Base-by-base conservation (phyloP, 2,113 vertebrate genomes). In the Triplophysa tibetana region DNA sequence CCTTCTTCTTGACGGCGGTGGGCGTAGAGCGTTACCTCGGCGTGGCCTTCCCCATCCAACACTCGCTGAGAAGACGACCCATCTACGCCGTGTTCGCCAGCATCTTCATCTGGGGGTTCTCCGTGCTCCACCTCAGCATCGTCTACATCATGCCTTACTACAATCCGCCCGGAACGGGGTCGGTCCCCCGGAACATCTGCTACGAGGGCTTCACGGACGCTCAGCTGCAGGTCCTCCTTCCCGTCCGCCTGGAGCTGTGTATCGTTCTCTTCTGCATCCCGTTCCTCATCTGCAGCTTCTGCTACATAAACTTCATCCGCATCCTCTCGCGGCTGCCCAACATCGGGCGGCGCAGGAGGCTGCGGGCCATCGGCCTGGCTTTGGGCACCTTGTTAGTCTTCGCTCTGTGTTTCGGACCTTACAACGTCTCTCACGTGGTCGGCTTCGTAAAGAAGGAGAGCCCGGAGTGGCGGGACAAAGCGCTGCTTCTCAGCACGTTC, bases 21-120 rank as follows among this genome's bases (percentile, higher is more conserved):
- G 96, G 96, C n/a, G 87, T 97, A 0, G 95, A 97, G 81, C 93
- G 96, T 29, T 97, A 96, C 73, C 89, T 96, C 8, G 94, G 95
- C 0, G 96, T 96, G 54, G 95, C 94, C 0, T 96, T 91, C 77
- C 95, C 96, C 0, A 94, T 96, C 86, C 89, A 86, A 61, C 94
- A 95, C 88, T 90, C 91, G n/a, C 78, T 94, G 19, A 88, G 88
- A 70, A 90, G 93, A 0, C 80, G 90, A 45, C 94, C 93, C 0
- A 0, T 84, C 0, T 93, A 94, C 0, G 93, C 93, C 0, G 79
- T 92, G 0, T 79, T 90, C 0, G 93, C 92, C 9, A 93, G 93
- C 62, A 9, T 94, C 52, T 85, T 93, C 70, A 91, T 94, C 83
- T 97, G 95, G 95, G 60, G 93, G 19, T 54, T 96, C 84, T 90